Percentiles rank a stretch among this genome's conserved stretches.
phyloP scores from a whole-genome alignment of 2,113 vertebrate genomes.

The Ochotona curzoniae region DNA sequence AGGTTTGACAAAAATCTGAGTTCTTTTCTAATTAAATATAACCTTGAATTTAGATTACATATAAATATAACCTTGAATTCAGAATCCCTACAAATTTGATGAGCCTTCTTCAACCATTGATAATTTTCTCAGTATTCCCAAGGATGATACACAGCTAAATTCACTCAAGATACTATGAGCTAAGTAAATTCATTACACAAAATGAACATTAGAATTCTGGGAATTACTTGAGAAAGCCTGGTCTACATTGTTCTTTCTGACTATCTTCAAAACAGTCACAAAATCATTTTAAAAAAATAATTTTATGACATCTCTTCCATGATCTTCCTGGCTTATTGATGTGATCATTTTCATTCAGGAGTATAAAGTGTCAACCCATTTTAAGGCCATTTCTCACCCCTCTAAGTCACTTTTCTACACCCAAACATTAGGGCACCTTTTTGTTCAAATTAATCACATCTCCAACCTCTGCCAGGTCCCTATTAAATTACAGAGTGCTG shows the following conservation, averaged over 20 bases:
- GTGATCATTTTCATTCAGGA: background rate
- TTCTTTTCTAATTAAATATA: slow-evolving; percentile 70
- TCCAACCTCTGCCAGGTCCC: background rate
- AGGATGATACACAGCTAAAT: background rate
- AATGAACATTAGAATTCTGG: background rate
- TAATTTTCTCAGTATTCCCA: background rate
- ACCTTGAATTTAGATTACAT: slow-evolving; percentile 45
- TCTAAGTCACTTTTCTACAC: background rate
- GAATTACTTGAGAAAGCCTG: slow-evolving; percentile 15
- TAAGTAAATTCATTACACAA: slow-evolving; percentile 7
- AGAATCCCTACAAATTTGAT: slow-evolving; percentile 11
- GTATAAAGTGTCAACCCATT: background rate
- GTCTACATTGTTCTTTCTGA: slow-evolving; percentile 20
- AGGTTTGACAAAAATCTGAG: slow-evolving; percentile 61
- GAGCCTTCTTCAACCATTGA: slow-evolving; percentile 5
- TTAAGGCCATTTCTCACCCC: background rate
- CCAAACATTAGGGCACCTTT: background rate
- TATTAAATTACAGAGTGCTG: background rate
- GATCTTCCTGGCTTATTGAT: background rate
- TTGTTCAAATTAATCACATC: background rate
- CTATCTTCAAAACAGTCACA: slow-evolving; percentile 13
- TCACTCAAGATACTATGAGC: background rate
- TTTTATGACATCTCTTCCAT: background rate
- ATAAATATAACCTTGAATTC: slow-evolving; percentile 66
- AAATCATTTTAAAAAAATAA: slow-evolving; percentile 49